Conservation (phyloP, 2,113 vertebrate genomes). For the Damaliscus lunatus region DNA sequence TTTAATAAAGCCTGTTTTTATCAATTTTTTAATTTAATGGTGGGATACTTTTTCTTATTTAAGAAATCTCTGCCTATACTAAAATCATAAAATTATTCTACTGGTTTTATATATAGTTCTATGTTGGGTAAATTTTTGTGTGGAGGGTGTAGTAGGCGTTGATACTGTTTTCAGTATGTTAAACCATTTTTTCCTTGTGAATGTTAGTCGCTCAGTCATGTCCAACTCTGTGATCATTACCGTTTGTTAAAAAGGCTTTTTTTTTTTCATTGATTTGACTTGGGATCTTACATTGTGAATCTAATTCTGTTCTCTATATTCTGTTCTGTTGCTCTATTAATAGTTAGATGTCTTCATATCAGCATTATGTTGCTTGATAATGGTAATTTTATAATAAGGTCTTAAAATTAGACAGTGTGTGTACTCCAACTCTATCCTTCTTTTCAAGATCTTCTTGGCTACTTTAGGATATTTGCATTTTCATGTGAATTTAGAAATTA, state of each 20-base stretch:
- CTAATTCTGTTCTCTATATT: background rate
- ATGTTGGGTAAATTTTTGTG: background rate
- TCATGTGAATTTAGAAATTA: background rate
- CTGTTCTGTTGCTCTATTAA: background rate
- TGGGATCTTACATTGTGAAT: background rate
- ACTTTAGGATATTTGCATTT: background rate
- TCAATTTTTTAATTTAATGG: background rate
- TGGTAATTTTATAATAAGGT: background rate
- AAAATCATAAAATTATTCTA: background rate
- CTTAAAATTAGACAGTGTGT: background rate
- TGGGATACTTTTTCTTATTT: background rate
- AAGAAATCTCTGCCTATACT: background rate
- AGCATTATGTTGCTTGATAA: background rate
- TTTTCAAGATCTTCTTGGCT: background rate
- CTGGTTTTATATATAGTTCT: background rate
- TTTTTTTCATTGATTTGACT: background rate
- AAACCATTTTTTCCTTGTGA: background rate
- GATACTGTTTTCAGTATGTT: background rate
- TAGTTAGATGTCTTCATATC: background rate
- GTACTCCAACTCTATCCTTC: background rate
- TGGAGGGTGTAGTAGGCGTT: background rate
- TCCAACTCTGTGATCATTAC: background rate
- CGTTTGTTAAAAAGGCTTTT: background rate
- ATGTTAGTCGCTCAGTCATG: background rate
- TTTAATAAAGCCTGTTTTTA: background rate